Conservation (phyloP, 2,113 vertebrate species). For the Brienomyrus brachyistius region DNA sequence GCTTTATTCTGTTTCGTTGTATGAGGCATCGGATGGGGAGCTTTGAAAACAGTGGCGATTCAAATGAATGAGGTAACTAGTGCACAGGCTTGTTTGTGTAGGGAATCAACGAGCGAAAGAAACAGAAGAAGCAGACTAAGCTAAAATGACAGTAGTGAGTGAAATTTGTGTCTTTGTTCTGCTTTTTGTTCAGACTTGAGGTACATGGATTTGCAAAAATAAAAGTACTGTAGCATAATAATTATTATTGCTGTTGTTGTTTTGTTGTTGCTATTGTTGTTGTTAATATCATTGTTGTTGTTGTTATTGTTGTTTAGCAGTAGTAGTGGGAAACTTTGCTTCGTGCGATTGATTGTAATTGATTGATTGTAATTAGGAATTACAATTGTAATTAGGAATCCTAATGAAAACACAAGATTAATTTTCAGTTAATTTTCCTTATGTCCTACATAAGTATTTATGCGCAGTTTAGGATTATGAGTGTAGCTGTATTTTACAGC, state of each 20-base stretch:
- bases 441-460: background rate
- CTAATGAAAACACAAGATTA: background rate
- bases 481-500: background rate
- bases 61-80: background rate
- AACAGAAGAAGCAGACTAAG: background rate
- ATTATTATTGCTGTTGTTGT: background rate
- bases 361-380: too few species aligned
- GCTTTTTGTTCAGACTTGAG: background rate
- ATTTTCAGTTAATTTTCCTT: background rate
- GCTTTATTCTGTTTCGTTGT: background rate
- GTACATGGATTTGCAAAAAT: background rate
- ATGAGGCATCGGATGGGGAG: background rate
- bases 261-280: background rate
- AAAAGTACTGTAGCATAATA: background rate
- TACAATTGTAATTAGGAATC: background rate
- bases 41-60: background rate
- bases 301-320: background rate
- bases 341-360: background rate
- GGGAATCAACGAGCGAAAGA: background rate
- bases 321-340: background rate
- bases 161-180: background rate
- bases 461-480: background rate
- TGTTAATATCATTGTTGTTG: too few species aligned
- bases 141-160: background rate
- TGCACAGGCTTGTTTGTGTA: background rate